Conservation (phyloP, 92 coral and sea anemone genomes). For the Metridium senile region DNA sequence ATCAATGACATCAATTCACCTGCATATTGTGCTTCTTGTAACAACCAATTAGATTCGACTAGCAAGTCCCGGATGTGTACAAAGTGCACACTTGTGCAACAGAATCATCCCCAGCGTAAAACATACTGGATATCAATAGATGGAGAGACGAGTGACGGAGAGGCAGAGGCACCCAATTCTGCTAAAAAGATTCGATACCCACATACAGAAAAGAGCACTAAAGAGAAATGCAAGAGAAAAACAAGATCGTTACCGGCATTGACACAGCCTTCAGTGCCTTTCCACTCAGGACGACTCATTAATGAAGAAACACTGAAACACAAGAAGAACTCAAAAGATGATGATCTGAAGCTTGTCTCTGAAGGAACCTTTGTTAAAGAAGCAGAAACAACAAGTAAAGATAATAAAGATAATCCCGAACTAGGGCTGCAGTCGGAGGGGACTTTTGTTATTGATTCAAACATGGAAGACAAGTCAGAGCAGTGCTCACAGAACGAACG, state of each 20-base stretch:
- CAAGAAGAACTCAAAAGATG: neutral
- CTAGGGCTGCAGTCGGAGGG: conserved; percentile 2
- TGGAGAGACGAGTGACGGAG: conserved; percentile 32
- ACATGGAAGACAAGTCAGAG: neutral
- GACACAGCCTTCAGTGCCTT: neutral
- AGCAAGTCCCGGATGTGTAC: neutral
- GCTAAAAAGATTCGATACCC: neutral
- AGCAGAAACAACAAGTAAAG: neutral
- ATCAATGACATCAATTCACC: conserved; percentile 3
- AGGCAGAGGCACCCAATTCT: neutral
- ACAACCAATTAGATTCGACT: neutral
- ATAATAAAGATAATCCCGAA: neutral
- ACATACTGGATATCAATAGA: conserved; percentile 33
- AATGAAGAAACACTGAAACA: too few species aligned
- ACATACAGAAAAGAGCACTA: neutral
- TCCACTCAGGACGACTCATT: neutral
- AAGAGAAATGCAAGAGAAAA: neutral
- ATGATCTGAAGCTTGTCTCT: neutral
- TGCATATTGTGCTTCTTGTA: conserved; percentile 6
- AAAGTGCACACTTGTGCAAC: neutral
- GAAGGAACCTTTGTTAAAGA: conserved; percentile 15
- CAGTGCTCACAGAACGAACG: neutral
- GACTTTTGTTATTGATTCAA: conserved; percentile 13
- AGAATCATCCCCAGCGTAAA: neutral
- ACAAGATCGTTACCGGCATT: conserved; percentile 4